Conservation (phyloP, 1,140 invertebrate species). For the Parapsyche elsis region DNA sequence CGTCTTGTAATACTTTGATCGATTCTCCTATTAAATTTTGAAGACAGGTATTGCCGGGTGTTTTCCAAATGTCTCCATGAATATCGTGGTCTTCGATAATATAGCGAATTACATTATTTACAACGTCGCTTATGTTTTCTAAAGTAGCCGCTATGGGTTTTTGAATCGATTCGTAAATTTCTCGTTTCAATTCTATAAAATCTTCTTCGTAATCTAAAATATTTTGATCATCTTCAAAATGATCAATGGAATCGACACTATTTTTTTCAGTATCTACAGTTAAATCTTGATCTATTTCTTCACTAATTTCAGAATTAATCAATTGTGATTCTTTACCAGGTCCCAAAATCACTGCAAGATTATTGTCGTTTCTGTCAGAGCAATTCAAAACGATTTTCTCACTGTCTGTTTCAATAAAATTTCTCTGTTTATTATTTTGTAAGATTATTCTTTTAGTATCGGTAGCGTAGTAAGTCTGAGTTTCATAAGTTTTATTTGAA, state of each 20-base stretch:
- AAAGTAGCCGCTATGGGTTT: slow-evolving; percentile 66
- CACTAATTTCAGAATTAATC: neutral
- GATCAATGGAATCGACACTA: slow-evolving; percentile 46
- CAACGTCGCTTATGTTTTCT: slow-evolving; percentile 67
- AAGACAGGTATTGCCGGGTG: neutral
- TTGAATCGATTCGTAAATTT: slow-evolving; percentile 65
- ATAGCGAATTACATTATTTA: slow-evolving; percentile 66
- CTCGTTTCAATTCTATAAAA: slow-evolving; percentile 64
- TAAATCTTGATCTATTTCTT: neutral
- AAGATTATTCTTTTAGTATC: slow-evolving; percentile 5
- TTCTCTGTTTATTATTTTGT: slow-evolving; percentile 1
- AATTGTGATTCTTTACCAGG: neutral
- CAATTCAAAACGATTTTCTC: slow-evolving; percentile 26
- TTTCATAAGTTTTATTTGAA: neutral
- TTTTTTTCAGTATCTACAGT: neutral
- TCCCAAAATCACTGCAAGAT: neutral
- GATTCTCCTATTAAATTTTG: slow-evolving; percentile 25
- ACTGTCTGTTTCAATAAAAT: neutral
- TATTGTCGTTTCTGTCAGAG: slow-evolving; percentile 48
- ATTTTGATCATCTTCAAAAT: slow-evolving; percentile 58
- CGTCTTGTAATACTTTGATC: slow-evolving; percentile 10
- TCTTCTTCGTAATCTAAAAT: slow-evolving; percentile 64
- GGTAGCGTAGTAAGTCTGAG: neutral
- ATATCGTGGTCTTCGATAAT: slow-evolving; percentile 45
- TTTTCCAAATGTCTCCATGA: slow-evolving; percentile 1